Evolutionary conservation across 2,888 invertebrate genomes (phyloP).

Genomic region (Willowsia nigromaculata): DNA sequence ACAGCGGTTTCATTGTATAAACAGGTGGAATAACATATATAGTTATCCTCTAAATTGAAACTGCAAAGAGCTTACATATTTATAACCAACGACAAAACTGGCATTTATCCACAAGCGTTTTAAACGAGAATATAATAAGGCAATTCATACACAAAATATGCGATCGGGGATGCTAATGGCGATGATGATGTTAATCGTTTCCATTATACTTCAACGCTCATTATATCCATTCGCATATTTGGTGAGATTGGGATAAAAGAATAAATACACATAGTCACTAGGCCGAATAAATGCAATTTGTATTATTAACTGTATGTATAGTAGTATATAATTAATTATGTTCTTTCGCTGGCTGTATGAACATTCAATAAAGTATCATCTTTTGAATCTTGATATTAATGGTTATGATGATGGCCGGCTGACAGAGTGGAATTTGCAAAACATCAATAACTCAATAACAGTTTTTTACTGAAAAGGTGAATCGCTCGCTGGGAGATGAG

Average conservation of each 20-base stretch:
- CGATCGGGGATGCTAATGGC: constrained; percentile 18
- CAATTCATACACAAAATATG: constrained; percentile 19
- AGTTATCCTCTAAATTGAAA: background rate
- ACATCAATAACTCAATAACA: constrained; percentile 67
- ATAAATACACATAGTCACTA: background rate
- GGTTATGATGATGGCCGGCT: constrained; percentile 68
- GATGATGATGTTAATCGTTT: constrained; percentile 42
- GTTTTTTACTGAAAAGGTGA: constrained; percentile 12
- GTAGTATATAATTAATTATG: background rate
- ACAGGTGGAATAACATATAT: background rate
- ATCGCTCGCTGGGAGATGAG: background rate
- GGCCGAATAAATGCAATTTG: too few species aligned
- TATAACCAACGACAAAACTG: background rate
- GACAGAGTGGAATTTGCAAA: constrained; percentile 64
- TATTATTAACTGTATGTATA: too few species aligned
- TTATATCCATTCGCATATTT: background rate
- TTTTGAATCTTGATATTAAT: constrained; percentile 52
- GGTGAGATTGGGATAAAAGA: background rate
- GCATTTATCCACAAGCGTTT: constrained; percentile 20
- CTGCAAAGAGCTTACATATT: background rate
- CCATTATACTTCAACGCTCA: background rate
- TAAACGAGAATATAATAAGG: constrained; percentile 1
- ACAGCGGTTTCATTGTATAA: background rate
- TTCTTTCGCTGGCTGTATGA: background rate
- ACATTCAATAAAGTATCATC: background rate